Evolutionary conservation across 2,113 vertebrate species (phyloP).

Genomic region (Xiphorhynchus elegans): DNA sequence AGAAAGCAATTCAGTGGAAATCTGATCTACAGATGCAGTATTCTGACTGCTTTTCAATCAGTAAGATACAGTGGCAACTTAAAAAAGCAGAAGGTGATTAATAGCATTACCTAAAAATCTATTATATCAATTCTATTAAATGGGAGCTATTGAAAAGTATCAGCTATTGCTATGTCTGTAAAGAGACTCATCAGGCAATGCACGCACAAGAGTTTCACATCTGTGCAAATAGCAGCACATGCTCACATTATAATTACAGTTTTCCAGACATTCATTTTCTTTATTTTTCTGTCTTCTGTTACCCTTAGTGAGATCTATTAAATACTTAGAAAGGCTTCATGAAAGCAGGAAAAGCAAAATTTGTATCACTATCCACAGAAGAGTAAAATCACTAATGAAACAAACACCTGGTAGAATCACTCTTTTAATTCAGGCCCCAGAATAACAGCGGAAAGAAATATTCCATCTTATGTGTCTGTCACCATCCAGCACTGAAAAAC

Average conservation of each 20-base stretch:
- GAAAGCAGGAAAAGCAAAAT: not conserved
- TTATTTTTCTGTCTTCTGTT: not conserved
- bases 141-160: not conserved
- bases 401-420: not conserved
- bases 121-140: not conserved
- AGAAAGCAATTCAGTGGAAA: not conserved
- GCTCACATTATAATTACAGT: not conserved
- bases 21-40: not conserved
- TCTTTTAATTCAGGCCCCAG: not conserved
- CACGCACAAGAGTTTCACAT: not conserved
- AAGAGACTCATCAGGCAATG: not conserved
- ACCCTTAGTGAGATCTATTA: not conserved
- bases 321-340: not conserved
- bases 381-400: not conserved
- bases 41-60: not conserved
- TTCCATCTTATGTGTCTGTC: not conserved
- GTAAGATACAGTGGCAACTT: not conserved
- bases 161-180: not conserved
- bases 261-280: not conserved
- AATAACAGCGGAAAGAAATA: not conserved
- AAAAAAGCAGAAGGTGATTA: not conserved
- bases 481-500: not conserved
- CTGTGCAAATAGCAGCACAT: not conserved
- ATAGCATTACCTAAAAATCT: not conserved
- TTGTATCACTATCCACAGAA: not conserved